Evolutionary conservation across 2,113 vertebrate genomes (phyloP).

Genomic region (Scatophagus argus): DNA sequence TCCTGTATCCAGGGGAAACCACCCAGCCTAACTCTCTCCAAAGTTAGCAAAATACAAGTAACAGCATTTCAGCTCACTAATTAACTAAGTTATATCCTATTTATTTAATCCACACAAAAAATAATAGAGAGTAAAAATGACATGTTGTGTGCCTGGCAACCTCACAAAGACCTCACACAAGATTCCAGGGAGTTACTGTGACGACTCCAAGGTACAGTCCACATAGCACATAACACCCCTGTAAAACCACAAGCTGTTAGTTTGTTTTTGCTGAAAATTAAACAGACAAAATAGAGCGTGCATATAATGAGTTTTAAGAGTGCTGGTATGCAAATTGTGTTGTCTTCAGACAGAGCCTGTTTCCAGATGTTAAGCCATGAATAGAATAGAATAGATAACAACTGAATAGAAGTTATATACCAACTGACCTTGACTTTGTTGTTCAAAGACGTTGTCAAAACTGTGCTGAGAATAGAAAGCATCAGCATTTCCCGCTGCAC

Average conservation of each 20-base stretch:
- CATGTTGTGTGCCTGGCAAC: neutral
- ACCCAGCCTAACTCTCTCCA: neutral
- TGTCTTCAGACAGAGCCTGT: neutral
- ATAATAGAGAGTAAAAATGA: neutral
- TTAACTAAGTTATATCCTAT: neutral
- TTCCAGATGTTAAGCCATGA: no score
- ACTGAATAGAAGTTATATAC: neutral
- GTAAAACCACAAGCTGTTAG: neutral
- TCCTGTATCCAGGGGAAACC: no score
- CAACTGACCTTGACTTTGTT: conserved; percentile 50
- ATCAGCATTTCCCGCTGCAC: conserved; percentile 35
- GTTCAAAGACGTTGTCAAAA: conserved; percentile 26
- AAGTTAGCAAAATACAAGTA: neutral
- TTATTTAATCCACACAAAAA: neutral
- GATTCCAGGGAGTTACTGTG: neutral
- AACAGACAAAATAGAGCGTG: neutral
- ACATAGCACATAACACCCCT: neutral
- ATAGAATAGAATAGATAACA: neutral
- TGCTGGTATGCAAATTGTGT: neutral
- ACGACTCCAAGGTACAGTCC: neutral
- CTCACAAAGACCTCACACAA: no score
- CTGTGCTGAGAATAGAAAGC: conserved; percentile 9
- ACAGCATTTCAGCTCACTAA: neutral
- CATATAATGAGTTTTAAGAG: neutral
- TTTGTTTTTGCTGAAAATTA: neutral